Evolutionary conservation across 2,113 vertebrate species (phyloP), one percentile per base, ranked within the genome.

Genomic region (Apistogramma diplotaenia): DNA sequence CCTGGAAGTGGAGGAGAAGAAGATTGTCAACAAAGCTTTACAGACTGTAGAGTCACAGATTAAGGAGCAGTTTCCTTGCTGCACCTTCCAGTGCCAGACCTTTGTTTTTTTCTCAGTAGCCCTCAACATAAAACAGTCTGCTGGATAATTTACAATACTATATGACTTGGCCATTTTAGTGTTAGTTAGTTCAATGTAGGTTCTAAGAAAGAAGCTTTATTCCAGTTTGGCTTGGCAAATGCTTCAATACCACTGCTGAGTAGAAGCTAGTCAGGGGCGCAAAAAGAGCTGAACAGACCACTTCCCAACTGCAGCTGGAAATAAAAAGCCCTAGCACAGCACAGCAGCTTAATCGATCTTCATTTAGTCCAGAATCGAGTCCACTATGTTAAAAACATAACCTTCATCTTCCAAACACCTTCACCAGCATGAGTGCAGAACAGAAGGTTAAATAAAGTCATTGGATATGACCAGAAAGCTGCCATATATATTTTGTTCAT

Each of bases 1-100:
- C 98, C 98, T 99, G 90, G 18, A 93, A 84, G 40, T 59, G 15
- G 15, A 46, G 6, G 49, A 76, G 57, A 25, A 35, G n/a, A 37
- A 40, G 18, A 4, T 12, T n/a, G 62, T 90, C 57, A 90, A 11
- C 5, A n/a, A 4, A n/a, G n/a, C n/a, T n/a, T n/a, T n/a, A n/a
- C n/a, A n/a, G n/a, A n/a, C n/a, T n/a, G n/a, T n/a, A n/a, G n/a
- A n/a, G n/a, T n/a, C n/a, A n/a, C n/a, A n/a, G n/a, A n/a, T n/a
- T n/a, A n/a, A n/a, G n/a, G n/a, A n/a, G n/a, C n/a, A n/a, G 7
- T 23, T 29, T 16, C 29, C 19, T 2, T 6, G 12, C n/a, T 57
- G 29, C 27, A 65, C 58, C 74, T 60, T 84, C 76, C 43, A 33
- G 56, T 55, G 76, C 59, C 60, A 33, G n/a, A 72, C 35, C 54